Conservation (phyloP, 2,113 vertebrate genomes). For the Tychaedon coryphoeus region DNA sequence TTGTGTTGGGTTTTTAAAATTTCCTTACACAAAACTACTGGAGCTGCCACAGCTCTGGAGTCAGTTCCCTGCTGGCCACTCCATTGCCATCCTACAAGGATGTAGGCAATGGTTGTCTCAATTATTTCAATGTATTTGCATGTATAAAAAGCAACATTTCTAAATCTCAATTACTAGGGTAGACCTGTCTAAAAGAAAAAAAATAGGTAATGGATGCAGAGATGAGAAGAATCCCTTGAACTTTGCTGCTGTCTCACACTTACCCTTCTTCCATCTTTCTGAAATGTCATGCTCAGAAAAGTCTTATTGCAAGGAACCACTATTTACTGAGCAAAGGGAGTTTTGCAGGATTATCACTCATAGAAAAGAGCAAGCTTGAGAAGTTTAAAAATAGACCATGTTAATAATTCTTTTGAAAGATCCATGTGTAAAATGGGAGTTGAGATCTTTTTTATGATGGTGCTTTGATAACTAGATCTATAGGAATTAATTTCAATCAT, state of each 20-base stretch:
- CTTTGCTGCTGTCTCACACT: background rate
- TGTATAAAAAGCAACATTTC: background rate
- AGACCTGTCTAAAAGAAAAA: background rate
- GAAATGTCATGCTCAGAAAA: background rate
- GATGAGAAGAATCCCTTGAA: background rate
- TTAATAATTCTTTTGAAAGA: background rate
- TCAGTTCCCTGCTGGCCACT: background rate
- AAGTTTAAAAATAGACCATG: background rate
- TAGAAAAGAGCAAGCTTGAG: background rate
- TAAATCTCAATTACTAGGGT: background rate
- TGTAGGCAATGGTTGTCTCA: background rate
- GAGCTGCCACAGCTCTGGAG: background rate
- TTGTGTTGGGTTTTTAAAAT: background rate
- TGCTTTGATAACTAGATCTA: background rate
- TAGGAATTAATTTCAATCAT: background rate
- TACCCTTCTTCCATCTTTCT: background rate
- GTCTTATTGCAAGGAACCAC: background rate
- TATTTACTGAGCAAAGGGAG: background rate
- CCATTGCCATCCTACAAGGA: background rate
- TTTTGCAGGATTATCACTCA: background rate
- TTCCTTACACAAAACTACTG: background rate
- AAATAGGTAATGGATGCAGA: background rate
- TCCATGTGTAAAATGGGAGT: background rate
- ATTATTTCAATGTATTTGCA: background rate
- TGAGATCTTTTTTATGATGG: background rate